Evolutionary conservation across 2,113 vertebrate species (phyloP), one percentile per base, ranked within the genome.

Genomic region (Proterorhinus semilunaris): DNA sequence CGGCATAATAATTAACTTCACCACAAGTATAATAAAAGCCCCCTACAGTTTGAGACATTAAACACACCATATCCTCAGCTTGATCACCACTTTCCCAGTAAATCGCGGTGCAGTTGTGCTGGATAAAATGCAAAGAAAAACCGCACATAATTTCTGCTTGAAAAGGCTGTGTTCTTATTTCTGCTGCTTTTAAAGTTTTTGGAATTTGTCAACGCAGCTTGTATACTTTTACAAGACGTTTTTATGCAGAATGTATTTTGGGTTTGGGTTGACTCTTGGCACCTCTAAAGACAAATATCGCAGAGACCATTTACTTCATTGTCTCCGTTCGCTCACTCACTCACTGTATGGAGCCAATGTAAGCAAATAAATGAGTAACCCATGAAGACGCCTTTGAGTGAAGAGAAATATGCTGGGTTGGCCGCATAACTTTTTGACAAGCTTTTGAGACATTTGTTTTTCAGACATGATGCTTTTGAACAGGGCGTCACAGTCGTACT

Each of bases 291-390:
- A 80, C 62, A 72, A 69, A 82, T 64, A 45, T 50, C 45, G 45
- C 45, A 65, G 51, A 73, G 53, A 68, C 68, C 10, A 74, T 47
- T 69, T 46, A 76, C 63, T 77, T 64, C 65, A 59, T 76, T 81
- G 69, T 78, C 53, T 81, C 55, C 11, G 7, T 42, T 72, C 44
- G 46, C 64, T 76, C 67, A 7, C 13, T 69, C 62, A 6, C 12
- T 71, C 16, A 42, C 36, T 65, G 45, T 69, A 49, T 42, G 7
- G 3, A 65, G 84, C 83, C 79, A 81, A 80, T 75, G 69, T 8
- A 81, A 86, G 65, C 83, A 83, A 75, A 83, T 76, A 80, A 70
- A 10, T 77, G 27, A 16, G 43, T 65, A 77, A 62, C 66, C 65
- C 51, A 54, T 75, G 55, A 73, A 57, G 72, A 80, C 51, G 76